Percentiles rank a stretch among this genome's conserved stretches.
Conservation (phyloP, 2,888 invertebrate species). For the Acrobasis suavella region DNA sequence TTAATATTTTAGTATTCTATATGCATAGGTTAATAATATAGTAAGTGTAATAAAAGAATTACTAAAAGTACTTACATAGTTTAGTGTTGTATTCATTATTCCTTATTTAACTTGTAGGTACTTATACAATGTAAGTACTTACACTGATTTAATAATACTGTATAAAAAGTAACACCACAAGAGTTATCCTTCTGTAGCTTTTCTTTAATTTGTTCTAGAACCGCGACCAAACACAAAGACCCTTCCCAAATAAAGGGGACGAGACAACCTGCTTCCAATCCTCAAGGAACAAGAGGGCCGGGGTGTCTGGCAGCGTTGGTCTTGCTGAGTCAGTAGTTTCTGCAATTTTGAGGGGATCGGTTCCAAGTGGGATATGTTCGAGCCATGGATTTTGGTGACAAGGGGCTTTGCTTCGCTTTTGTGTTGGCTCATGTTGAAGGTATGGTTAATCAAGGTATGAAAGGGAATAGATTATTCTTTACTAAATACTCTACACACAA, state of each 20-base stretch:
- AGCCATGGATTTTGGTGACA: slow-evolving; percentile 5
- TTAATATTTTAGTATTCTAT: too few species aligned
- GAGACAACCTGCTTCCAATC: background rate
- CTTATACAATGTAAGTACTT: too few species aligned
- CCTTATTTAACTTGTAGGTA: too few species aligned
- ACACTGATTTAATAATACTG: too few species aligned
- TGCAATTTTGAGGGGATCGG: slow-evolving; percentile 2
- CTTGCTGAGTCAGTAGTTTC: slow-evolving; percentile 2
- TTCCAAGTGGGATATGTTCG: slow-evolving; percentile 10
- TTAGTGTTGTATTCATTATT: too few species aligned
- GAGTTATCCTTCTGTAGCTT: background rate
- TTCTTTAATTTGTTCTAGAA: background rate
- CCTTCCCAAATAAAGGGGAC: background rate
- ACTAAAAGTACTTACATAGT: too few species aligned
- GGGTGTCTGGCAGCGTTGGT: background rate
- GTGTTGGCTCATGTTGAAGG: background rate
- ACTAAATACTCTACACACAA: too few species aligned
- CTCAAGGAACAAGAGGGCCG: background rate
- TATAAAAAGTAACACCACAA: too few species aligned
- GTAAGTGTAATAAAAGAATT: too few species aligned
- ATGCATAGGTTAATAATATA: too few species aligned
- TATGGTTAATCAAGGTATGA: background rate
- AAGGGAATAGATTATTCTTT: background rate
- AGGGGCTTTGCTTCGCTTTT: background rate
- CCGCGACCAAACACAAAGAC: slow-evolving; percentile 1